A percentile compares a stretch with the other conserved stretches of the same genome.
Conservation (phyloP, 2,888 invertebrate species). For the Meteorus colon region DNA sequence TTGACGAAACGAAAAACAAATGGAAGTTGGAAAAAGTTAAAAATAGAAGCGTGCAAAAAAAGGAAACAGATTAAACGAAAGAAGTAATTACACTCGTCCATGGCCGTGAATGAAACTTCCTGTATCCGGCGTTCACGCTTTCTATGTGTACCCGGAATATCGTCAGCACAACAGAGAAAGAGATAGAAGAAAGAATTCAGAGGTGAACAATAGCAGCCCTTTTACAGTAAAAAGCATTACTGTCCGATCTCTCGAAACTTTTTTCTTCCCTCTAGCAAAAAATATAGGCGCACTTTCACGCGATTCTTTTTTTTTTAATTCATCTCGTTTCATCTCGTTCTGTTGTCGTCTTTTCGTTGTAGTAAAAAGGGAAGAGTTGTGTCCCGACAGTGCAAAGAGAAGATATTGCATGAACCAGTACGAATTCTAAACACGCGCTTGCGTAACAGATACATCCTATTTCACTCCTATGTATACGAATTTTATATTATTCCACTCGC, state of each 20-base stretch:
- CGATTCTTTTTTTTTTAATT: constrained; percentile 20
- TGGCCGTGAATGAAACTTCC: constrained; percentile 58
- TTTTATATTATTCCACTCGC: neutral
- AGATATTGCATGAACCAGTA: neutral
- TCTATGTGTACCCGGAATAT: constrained; percentile 35
- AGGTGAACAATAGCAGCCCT: constrained; percentile 58
- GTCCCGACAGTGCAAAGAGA: neutral
- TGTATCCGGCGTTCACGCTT: constrained; percentile 59
- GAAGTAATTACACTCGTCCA: constrained; percentile 48
- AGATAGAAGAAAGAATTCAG: constrained; percentile 38
- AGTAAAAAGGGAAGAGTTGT: neutral
- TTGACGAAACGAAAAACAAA: constrained; percentile 4
- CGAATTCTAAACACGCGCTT: neutral
- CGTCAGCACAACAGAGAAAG: constrained; percentile 22
- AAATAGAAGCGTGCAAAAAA: constrained; percentile 32
- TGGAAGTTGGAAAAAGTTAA: neutral
- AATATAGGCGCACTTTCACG: constrained; percentile 35
- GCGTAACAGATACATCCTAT: too few species aligned
- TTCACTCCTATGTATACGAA: neutral
- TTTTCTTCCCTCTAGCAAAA: constrained; percentile 37
- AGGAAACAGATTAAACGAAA: constrained; percentile 33
- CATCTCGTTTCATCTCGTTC: neutral
- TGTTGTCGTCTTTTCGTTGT: constrained; percentile 12
- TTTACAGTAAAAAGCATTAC: constrained; percentile 61
- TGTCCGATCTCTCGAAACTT: constrained; percentile 47